These are phyloP conservation scores for Tetheella fluctuosa DNA, from an alignment of 2,888 invertebrate genomes.

Conservation along the genomic window DNA sequence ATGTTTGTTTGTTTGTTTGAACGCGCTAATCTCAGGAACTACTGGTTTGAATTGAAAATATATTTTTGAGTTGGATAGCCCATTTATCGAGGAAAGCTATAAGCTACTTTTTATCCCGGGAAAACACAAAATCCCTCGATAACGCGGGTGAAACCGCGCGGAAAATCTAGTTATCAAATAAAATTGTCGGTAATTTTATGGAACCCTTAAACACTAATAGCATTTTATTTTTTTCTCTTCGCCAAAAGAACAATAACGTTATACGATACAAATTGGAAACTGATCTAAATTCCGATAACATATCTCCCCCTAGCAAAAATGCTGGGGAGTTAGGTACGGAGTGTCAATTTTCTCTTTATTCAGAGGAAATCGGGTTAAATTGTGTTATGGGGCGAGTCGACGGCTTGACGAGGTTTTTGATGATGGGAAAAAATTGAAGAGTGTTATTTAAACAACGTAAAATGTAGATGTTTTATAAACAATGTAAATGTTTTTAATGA, in stretches of 20 bases:
- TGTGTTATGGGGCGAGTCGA: not conserved
- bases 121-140: too few species aligned
- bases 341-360: slow-evolving; percentile 9
- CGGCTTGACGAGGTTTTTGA: slow-evolving; percentile 1
- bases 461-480: too few species aligned
- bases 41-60: too few species aligned
- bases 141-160: too few species aligned
- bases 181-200: not conserved
- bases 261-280: slow-evolving; percentile 8
- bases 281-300: slow-evolving; percentile 9
- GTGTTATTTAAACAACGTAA: not conserved
- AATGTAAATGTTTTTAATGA: too few species aligned
- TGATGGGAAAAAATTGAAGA: not conserved
- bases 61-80: too few species aligned
- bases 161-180: too few species aligned
- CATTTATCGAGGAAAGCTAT: too few species aligned
- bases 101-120: too few species aligned
- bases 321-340: slow-evolving; percentile 4
- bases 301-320: slow-evolving; percentile 2
- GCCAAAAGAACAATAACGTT: not conserved
- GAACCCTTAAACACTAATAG: not conserved
- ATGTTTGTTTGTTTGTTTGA: too few species aligned
- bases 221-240: not conserved
- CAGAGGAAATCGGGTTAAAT: slow-evolving; percentile 9
- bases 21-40: too few species aligned